phyloP scores from a whole-genome alignment of 2,888 invertebrate genomes.

The Orchestes rusci region DNA sequence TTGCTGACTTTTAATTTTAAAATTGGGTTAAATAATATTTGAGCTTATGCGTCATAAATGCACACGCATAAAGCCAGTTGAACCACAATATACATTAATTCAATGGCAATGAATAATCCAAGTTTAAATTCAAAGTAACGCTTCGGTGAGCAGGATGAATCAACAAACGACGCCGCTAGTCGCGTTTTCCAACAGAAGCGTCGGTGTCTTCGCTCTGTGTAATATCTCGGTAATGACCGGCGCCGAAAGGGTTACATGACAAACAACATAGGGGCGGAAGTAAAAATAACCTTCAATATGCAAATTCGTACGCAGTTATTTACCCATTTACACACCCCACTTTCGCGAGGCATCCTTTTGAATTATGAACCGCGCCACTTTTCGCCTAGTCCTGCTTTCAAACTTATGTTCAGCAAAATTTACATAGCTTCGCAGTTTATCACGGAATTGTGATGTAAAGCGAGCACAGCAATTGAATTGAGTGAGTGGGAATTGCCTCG shows the following conservation, averaged over 20 bases:
- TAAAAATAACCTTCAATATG: conserved; percentile 43
- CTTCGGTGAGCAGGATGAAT: conserved; percentile 22
- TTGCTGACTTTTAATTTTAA: too few species aligned
- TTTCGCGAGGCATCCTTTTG: conserved; percentile 23
- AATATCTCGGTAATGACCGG: conserved; percentile 36
- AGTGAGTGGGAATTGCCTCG: too few species aligned
- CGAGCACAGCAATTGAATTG: too few species aligned
- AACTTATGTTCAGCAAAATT: conserved; percentile 23
- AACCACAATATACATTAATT: too few species aligned
- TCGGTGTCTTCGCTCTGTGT: conserved; percentile 20
- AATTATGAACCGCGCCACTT: conserved; percentile 34
- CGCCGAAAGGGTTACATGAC: conserved; percentile 41
- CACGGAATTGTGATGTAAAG: not conserved
- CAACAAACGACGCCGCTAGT: conserved; percentile 20
- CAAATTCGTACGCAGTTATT: conserved; percentile 43
- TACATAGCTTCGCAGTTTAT: conserved; percentile 29
- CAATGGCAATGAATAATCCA: conserved; percentile 22
- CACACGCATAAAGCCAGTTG: too few species aligned
- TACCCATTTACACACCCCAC: conserved; percentile 41
- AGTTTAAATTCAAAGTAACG: conserved; percentile 16
- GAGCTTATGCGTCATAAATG: too few species aligned
- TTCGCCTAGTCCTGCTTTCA: conserved; percentile 26
- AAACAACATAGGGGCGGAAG: conserved; percentile 43
- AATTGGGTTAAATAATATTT: too few species aligned
- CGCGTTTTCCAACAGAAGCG: conserved; percentile 19